These are phyloP conservation scores for Liposcelis brunnea DNA, from an alignment of 2,888 invertebrate species.

Conservation along the genomic window DNA sequence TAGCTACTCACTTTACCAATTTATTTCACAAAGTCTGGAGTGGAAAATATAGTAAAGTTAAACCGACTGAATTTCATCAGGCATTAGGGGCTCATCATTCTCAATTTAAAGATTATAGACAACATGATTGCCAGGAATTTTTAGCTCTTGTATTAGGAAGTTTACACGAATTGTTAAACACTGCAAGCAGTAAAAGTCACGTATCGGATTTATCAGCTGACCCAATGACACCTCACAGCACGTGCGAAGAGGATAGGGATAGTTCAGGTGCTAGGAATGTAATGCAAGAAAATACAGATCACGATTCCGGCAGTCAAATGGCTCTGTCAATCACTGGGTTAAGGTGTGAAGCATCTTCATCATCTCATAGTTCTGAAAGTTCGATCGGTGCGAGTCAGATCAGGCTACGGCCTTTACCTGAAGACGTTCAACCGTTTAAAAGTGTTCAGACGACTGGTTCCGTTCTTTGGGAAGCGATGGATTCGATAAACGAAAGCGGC, in stretches of 20 bases:
- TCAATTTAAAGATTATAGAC: constrained; percentile 41
- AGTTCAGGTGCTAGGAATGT: constrained; percentile 9
- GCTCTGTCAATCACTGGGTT: not conserved
- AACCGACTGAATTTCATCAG: constrained; percentile 38
- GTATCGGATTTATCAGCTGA: constrained; percentile 13
- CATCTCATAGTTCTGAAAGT: constrained; percentile 17
- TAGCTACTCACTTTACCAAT: constrained; percentile 33
- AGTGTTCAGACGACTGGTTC: constrained; percentile 1
- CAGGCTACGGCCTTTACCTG: constrained; percentile 19
- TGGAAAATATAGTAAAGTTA: constrained; percentile 33
- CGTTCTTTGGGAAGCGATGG: constrained; percentile 3
- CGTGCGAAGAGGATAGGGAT: constrained; percentile 12
- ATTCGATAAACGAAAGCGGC: not conserved
- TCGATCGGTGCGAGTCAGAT: constrained; percentile 16
- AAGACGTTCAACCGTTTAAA: constrained; percentile 16
- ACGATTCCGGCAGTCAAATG: constrained; percentile 9
- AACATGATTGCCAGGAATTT: constrained; percentile 52
- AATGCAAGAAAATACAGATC: constrained; percentile 8
- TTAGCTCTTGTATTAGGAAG: constrained; percentile 40
- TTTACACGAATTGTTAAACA: constrained; percentile 40
- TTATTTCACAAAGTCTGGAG: constrained; percentile 39
- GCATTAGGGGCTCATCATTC: constrained; percentile 37
- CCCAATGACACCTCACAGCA: constrained; percentile 14
- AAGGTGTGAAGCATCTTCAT: constrained; percentile 12
- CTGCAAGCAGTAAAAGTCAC: constrained; percentile 21